phyloP scores from a whole-genome alignment of 2,888 invertebrate species.

The Tigriopus californicus region DNA sequence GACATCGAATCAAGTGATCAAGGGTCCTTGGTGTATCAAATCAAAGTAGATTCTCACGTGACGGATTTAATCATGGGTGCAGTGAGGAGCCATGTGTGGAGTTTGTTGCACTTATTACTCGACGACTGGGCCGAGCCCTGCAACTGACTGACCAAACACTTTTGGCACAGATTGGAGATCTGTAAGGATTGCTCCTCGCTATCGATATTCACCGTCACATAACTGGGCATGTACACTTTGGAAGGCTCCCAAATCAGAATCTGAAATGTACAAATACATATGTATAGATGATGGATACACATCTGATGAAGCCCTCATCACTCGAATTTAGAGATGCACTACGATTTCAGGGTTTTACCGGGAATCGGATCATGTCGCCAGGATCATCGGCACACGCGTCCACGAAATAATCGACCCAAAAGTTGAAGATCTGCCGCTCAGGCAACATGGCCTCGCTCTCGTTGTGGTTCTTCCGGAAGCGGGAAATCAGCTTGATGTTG shows the following conservation, averaged over 20 bases:
- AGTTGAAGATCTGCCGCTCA: constrained; percentile 74
- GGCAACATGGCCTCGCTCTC: constrained; percentile 49
- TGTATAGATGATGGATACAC: too few species aligned
- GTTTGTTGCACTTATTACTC: constrained; percentile 29
- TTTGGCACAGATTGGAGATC: constrained; percentile 64
- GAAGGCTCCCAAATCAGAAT: constrained; percentile 72
- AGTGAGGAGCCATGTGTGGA: constrained; percentile 84
- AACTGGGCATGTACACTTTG: constrained; percentile 83
- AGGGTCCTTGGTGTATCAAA: too few species aligned
- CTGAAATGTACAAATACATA: constrained; percentile 31
- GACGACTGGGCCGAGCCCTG: too few species aligned
- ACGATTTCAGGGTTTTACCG: constrained; percentile 40
- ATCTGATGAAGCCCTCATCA: too few species aligned
- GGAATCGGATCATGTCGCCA: constrained; percentile 69
- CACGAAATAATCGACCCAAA: constrained; percentile 97
- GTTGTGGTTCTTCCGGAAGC: constrained; percentile 31
- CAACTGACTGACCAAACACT: constrained; percentile 29
- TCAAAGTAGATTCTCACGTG: constrained; percentile 40
- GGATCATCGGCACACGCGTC: constrained; percentile 52
- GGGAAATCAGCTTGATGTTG: constrained; percentile 71
- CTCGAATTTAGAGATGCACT: too few species aligned
- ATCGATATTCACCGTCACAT: constrained; percentile 81
- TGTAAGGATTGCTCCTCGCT: constrained; percentile 81
- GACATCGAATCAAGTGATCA: background rate
- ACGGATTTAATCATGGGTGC: constrained; percentile 73